Percentiles rank a stretch among this genome's conserved stretches.
Evolutionary conservation across 2,113 vertebrate genomes (phyloP).

Genomic region (Hydropotes inermis): DNA sequence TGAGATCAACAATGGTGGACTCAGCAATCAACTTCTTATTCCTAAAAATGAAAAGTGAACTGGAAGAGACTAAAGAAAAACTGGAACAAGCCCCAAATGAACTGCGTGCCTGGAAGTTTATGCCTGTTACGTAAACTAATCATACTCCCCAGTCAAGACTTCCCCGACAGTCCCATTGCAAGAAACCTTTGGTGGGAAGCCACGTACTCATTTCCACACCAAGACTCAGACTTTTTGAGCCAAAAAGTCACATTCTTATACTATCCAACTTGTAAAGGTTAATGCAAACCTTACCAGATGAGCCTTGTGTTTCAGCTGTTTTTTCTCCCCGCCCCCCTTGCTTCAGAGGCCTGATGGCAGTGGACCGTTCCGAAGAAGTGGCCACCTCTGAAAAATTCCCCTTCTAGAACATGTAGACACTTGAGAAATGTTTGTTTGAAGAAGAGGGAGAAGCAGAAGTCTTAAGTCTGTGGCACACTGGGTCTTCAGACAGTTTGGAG

Average conservation of each 20-base stretch:
- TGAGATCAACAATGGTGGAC: slow-evolving; percentile 98
- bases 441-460: slow-evolving; percentile 85
- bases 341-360: slow-evolving; percentile 68
- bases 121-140: not conserved
- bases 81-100: slow-evolving; percentile 99
- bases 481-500: too few species aligned
- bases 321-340: too few species aligned
- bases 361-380: slow-evolving; percentile 89
- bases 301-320: too few species aligned
- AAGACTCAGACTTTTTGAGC: too few species aligned
- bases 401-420: slow-evolving; percentile 89
- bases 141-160: not conserved
- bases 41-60: slow-evolving; percentile 99
- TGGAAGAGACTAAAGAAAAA: slow-evolving; percentile 99
- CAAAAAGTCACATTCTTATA: too few species aligned
- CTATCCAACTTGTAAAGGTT: too few species aligned
- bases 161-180: too few species aligned
- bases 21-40: slow-evolving; percentile 99
- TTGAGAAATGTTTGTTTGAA: slow-evolving; percentile 89
- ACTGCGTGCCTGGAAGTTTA: slow-evolving; percentile 99
- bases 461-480: slow-evolving; percentile 72
- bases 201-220: too few species aligned
- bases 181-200: too few species aligned
- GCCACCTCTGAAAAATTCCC: too few species aligned
- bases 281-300: too few species aligned